Evolutionary conservation across 1,140 invertebrate species (phyloP).

Genomic region (Calosoma granatense): DNA sequence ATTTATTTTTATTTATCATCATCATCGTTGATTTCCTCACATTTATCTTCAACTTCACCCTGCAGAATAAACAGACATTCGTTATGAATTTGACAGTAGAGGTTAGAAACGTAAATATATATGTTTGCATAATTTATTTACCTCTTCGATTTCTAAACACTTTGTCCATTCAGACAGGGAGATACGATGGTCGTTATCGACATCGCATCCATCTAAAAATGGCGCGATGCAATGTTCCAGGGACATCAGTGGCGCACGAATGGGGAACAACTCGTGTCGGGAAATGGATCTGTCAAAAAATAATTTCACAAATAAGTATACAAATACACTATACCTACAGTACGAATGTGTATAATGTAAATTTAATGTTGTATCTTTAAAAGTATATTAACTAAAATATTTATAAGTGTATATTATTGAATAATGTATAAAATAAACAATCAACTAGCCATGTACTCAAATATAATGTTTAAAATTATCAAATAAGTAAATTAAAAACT

Average conservation of each 20-base stretch:
- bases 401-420: too few relatives aligned
- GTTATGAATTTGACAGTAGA: neutral
- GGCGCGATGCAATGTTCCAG: constrained; percentile 91
- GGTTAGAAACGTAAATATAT: neutral
- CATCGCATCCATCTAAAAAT: constrained; percentile 85
- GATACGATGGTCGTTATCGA: constrained; percentile 78
- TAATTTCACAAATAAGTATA: constrained; percentile 1
- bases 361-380: neutral
- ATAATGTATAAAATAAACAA: too few relatives aligned
- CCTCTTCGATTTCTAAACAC: constrained; percentile 76
- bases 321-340: constrained; percentile 1
- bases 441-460: too few relatives aligned
- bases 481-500: too few relatives aligned
- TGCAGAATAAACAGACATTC: constrained; percentile 28
- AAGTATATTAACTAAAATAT: too few relatives aligned
- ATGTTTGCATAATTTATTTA: constrained; percentile 26
- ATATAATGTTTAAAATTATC: too few relatives aligned
- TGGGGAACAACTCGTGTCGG: constrained; percentile 88
- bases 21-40: constrained; percentile 41
- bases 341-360: neutral
- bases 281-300: constrained; percentile 57
- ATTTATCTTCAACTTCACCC: constrained; percentile 49
- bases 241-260: constrained; percentile 81
- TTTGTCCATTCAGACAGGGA: constrained; percentile 85
- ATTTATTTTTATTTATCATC: constrained; percentile 19